A percentile compares a stretch with the other conserved stretches of the same genome.
phyloP scores from a whole-genome alignment of 1,140 invertebrate genomes.

The Hydropsyche tenuis region DNA sequence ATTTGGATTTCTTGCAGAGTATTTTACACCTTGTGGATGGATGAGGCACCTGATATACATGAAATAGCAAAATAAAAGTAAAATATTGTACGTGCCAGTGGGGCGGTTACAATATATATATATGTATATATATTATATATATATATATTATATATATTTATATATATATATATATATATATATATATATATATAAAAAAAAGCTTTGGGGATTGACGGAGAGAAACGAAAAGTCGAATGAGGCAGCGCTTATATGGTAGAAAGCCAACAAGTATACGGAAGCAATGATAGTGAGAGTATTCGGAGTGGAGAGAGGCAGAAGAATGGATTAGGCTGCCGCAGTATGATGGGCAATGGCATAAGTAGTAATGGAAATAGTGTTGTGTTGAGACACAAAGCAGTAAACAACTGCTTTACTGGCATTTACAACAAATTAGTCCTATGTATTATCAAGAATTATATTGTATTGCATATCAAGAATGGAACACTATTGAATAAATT shows the following conservation, averaged over 20 bases:
- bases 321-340: constrained; percentile 12
- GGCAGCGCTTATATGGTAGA: background rate
- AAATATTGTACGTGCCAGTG: too few relatives aligned
- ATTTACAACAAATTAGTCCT: constrained; percentile 35
- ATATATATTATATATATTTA: too few relatives aligned
- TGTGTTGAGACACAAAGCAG: constrained; percentile 28
- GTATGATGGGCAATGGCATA: constrained; percentile 22
- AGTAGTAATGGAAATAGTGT: constrained; percentile 23
- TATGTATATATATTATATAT: too few relatives aligned
- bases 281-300: background rate
- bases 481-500: constrained; percentile 49
- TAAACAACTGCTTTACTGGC: constrained; percentile 23
- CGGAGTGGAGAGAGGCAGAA: constrained; percentile 8
- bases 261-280: constrained; percentile 13
- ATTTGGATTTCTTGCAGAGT: constrained; percentile 1
- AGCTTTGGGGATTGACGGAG: background rate
- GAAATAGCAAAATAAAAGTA: constrained; percentile 14
- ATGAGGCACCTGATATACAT: constrained; percentile 25
- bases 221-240: too few relatives aligned
- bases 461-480: constrained; percentile 48
- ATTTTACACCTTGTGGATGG: constrained; percentile 4
- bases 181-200: background rate
- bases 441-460: constrained; percentile 33
- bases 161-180: too few relatives aligned
- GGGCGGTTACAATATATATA: too few relatives aligned